Percentiles rank a stretch among this genome's conserved stretches.
Evolutionary conservation across 2,888 invertebrate species (phyloP).

Genomic region (Lochmaea crataegi): DNA sequence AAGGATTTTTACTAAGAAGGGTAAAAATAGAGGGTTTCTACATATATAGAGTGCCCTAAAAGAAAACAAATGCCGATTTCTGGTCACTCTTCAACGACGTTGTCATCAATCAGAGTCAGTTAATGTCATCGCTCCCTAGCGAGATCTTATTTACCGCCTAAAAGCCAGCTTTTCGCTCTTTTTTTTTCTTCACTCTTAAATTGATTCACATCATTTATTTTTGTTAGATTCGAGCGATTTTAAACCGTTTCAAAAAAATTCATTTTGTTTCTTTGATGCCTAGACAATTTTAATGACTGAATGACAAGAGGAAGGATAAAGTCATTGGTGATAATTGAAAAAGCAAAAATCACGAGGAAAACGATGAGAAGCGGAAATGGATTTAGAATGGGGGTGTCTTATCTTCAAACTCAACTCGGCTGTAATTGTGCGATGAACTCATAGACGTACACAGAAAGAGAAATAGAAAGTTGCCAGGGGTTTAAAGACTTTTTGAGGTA

Average conservation of each 20-base stretch:
- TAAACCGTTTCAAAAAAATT: neutral
- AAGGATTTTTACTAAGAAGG: slow-evolving; percentile 10
- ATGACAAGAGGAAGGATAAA: slow-evolving; percentile 2
- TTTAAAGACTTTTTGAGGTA: neutral
- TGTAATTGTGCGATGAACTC: slow-evolving; percentile 46
- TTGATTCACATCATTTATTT: neutral
- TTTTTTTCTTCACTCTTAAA: neutral
- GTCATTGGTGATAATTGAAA: slow-evolving; percentile 43
- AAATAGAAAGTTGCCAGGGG: neutral
- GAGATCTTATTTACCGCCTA: slow-evolving; percentile 1
- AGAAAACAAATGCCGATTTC: slow-evolving; percentile 9
- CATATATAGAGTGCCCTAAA: neutral
- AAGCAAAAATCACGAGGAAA: slow-evolving; percentile 43
- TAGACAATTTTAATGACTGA: slow-evolving; percentile 28
- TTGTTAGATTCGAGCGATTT: neutral
- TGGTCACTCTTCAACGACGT: slow-evolving; percentile 11
- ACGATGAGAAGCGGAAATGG: slow-evolving; percentile 42
- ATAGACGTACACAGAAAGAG: slow-evolving; percentile 29
- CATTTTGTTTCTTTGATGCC: neutral
- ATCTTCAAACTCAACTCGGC: slow-evolving; percentile 44
- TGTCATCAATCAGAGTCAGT: slow-evolving; percentile 14
- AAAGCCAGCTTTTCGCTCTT: neutral
- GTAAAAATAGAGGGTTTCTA: slow-evolving; percentile 10
- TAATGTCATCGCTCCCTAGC: neutral
- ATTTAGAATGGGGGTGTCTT: slow-evolving; percentile 47